Conservation (phyloP, 2,113 vertebrate species). For the Cynocephalus volans region DNA sequence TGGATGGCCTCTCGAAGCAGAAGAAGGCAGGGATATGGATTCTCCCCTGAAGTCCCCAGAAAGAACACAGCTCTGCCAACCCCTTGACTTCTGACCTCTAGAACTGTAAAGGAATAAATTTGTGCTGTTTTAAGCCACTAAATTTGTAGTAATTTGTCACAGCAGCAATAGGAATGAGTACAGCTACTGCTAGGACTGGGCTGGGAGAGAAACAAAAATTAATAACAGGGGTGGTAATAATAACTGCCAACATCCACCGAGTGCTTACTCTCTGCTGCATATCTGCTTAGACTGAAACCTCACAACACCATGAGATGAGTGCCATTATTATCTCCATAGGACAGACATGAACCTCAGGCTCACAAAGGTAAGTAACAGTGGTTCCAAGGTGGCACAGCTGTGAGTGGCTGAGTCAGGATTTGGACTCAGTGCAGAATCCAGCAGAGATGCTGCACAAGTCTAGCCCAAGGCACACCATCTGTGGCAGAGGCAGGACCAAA, state of each 20-base stretch:
- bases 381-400: too few relatives aligned
- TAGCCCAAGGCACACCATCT: fast-evolving
- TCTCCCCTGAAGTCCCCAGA: not conserved
- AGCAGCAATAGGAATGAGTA: not conserved
- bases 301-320: fast-evolving
- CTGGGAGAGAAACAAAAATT: not conserved
- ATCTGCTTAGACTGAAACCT: too few relatives aligned
- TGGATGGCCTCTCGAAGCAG: not conserved
- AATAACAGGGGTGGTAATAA: fast-evolving
- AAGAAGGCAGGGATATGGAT: not conserved
- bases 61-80: not conserved
- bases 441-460: not conserved
- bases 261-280: not conserved
- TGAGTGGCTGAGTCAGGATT: not conserved
- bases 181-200: not conserved
- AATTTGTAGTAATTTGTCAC: not conserved
- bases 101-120: not conserved
- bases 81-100: not conserved
- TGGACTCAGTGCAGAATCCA: not conserved
- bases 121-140: not conserved
- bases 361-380: not conserved
- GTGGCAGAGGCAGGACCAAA: not conserved
- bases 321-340: not conserved
- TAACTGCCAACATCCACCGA: fast-evolving
- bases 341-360: not conserved